Conservation (phyloP, 2,113 vertebrate genomes). For the Apaloderma vittatum region DNA sequence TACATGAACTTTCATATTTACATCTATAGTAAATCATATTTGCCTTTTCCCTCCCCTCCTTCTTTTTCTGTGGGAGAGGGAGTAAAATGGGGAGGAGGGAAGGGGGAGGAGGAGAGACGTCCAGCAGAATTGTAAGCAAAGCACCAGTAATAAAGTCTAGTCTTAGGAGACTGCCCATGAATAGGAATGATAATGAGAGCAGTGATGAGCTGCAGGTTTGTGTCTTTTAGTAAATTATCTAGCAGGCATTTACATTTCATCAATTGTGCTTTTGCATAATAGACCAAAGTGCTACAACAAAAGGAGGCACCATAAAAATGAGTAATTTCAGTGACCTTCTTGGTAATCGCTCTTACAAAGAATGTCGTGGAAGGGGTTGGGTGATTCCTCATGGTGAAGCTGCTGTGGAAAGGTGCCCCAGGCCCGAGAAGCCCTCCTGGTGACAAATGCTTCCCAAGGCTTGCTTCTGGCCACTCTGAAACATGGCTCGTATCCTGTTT, state of each 20-base stretch:
- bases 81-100: constrained; percentile 24
- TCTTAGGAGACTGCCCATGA: constrained; percentile 53
- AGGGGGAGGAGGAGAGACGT: constrained; percentile 30
- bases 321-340: constrained; percentile 52
- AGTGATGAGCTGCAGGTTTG: constrained; percentile 58
- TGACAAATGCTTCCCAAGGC: constrained; percentile 55
- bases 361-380: constrained; percentile 12
- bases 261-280: constrained; percentile 47
- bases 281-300: constrained; percentile 8
- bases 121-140: constrained; percentile 45
- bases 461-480: constrained; percentile 70
- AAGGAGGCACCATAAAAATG: constrained; percentile 44
- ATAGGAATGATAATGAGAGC: constrained; percentile 51
- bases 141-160: constrained; percentile 25
- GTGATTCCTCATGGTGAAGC: constrained; percentile 23
- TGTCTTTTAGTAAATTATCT: constrained; percentile 65
- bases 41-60: constrained; percentile 21
- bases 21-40: constrained; percentile 59
- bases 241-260: constrained; percentile 64
- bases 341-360: constrained; percentile 1
- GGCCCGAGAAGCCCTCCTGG: neutral
- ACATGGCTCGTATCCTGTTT: constrained; percentile 80
- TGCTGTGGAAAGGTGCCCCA: neutral
- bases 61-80: constrained; percentile 1
- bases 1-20: constrained; percentile 66